Percentiles rank a stretch among this genome's conserved stretches.
Evolutionary conservation across 2,888 invertebrate species (phyloP).

Genomic region (Parnassius orleans): DNA sequence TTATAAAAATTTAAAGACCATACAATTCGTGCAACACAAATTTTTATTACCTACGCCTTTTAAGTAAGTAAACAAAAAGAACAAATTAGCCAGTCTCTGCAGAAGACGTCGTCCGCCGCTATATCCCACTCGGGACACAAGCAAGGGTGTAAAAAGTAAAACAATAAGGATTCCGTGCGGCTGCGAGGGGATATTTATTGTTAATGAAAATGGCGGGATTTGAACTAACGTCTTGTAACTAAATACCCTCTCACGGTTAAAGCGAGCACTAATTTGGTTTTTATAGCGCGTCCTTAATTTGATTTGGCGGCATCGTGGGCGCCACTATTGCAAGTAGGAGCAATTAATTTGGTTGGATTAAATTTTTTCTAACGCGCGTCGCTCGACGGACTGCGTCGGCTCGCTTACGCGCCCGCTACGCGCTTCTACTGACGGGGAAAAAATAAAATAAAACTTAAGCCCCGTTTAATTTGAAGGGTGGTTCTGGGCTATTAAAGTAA

Average conservation of each 20-base stretch:
- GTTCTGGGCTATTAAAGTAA: slow-evolving; percentile 82
- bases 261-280: slow-evolving; percentile 82
- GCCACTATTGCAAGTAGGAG: slow-evolving; percentile 75
- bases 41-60: slow-evolving; percentile 76
- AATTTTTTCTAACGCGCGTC: slow-evolving; percentile 69
- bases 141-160: slow-evolving; percentile 82
- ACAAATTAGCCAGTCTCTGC: slow-evolving; percentile 72
- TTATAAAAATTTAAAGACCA: slow-evolving; percentile 79
- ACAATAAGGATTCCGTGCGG: slow-evolving; percentile 79
- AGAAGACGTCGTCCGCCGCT: slow-evolving; percentile 64
- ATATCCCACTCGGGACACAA: slow-evolving; percentile 73
- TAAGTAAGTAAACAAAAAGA: slow-evolving; percentile 77
- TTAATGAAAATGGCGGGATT: slow-evolving; percentile 82
- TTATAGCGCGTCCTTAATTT: slow-evolving; percentile 81
- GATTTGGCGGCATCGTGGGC: slow-evolving; percentile 80
- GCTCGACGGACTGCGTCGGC: slow-evolving; percentile 45
- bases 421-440: slow-evolving; percentile 71
- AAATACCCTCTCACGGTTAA: slow-evolving; percentile 81
- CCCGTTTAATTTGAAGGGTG: slow-evolving; percentile 82
- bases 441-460: slow-evolving; percentile 82
- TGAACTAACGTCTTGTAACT: slow-evolving; percentile 82
- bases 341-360: slow-evolving; percentile 81
- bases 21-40: slow-evolving; percentile 80
- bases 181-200: slow-evolving; percentile 80
- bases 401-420: slow-evolving; percentile 47